Conservation (phyloP, 2,888 invertebrate genomes). For the Nasonia oneida region DNA sequence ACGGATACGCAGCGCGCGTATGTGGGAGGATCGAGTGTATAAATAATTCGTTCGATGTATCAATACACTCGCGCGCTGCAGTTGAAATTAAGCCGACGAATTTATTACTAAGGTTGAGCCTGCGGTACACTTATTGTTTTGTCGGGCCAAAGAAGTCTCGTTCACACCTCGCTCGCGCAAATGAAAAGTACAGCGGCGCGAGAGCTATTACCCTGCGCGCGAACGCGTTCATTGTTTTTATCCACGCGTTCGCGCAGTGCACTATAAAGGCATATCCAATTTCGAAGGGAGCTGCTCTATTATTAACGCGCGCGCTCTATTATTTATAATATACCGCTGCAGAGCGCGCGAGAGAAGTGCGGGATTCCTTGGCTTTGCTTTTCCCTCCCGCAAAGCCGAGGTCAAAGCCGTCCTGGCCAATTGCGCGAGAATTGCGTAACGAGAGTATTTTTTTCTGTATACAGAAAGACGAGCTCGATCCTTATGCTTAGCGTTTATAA, state of each 20-base stretch:
- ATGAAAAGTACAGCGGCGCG: neutral
- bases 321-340: constrained; percentile 39
- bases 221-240: constrained; percentile 16
- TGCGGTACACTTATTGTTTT: neutral
- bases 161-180: constrained; percentile 12
- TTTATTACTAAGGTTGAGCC: neutral
- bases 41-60: neutral
- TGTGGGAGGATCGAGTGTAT: neutral
- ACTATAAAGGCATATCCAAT: constrained; percentile 26
- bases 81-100: neutral
- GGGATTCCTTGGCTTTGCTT: constrained; percentile 24
- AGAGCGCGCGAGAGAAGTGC: neutral
- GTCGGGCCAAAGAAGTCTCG: neutral
- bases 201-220: neutral
- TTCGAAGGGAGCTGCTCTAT: constrained; percentile 10
- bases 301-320: constrained; percentile 17
- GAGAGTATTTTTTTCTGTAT: neutral
- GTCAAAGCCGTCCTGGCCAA: neutral
- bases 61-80: neutral
- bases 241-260: neutral
- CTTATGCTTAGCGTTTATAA: no score
- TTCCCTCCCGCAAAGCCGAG: neutral
- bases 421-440: constrained; percentile 14
- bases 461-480: neutral
- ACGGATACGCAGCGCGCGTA: neutral